Percentiles rank a stretch among this genome's conserved stretches.
phyloP scores from a whole-genome alignment of 2,113 vertebrate genomes.

The Thamnaconus septentrionalis region DNA sequence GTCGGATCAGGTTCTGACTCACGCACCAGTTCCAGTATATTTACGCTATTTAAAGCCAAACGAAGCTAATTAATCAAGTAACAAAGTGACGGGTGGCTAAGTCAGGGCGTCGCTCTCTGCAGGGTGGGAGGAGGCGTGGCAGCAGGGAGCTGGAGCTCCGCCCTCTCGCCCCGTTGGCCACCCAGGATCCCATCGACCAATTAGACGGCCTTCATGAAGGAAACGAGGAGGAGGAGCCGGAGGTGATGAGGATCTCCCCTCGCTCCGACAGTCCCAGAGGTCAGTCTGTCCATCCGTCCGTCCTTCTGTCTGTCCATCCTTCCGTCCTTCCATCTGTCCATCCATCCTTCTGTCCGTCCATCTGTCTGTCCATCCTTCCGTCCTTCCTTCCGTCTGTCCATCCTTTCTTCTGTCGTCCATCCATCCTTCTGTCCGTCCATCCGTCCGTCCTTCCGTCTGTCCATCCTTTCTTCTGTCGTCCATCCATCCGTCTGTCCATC shows the following conservation, averaged over 20 bases:
- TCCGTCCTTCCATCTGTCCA: too few species aligned
- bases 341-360: too few species aligned
- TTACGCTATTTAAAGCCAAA: not conserved
- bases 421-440: too few species aligned
- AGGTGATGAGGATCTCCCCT: conserved; percentile 54
- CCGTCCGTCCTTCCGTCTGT: too few species aligned
- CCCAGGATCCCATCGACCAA: conserved; percentile 64
- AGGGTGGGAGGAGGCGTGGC: conserved; percentile 49
- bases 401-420: too few species aligned
- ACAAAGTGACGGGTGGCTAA: not conserved
- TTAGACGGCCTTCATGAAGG: conserved; percentile 76
- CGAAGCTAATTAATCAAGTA: not conserved
- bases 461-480: too few species aligned
- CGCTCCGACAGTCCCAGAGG: conserved; percentile 78
- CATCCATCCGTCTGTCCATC: not conserved
- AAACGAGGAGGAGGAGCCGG: conserved; percentile 68
- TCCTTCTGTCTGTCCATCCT: too few species aligned
- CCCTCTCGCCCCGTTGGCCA: conserved; percentile 63
- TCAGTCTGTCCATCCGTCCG: conserved; percentile 19
- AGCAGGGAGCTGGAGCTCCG: conserved; percentile 56
- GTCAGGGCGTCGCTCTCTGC: not conserved
- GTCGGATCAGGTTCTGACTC: too few species aligned
- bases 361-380: too few species aligned
- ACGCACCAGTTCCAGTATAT: too few species aligned
- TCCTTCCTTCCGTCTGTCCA: too few species aligned